A percentile compares a stretch with the other conserved stretches of the same genome.
Conservation (phyloP, 2,797 vertebrate species). For the Nyctalus aviator region DNA sequence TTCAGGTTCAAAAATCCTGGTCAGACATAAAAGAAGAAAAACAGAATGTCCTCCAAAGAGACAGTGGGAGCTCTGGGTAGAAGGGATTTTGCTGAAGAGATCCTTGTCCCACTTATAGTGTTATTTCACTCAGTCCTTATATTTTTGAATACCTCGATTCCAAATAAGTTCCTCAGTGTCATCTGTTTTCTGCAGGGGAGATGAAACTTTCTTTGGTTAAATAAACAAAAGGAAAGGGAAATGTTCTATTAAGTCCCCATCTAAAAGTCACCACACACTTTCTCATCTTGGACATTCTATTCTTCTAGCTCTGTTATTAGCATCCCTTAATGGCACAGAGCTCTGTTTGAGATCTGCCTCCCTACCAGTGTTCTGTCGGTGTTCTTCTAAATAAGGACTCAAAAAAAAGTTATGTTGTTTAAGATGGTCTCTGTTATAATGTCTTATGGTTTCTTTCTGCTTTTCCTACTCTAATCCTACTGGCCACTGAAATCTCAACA, state of each 20-base stretch:
- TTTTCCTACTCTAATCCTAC: background rate
- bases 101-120: slow-evolving; percentile 29
- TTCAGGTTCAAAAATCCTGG: slow-evolving; percentile 34
- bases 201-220: slow-evolving; percentile 47
- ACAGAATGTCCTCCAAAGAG: slow-evolving; percentile 49
- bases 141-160: slow-evolving; percentile 39
- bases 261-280: background rate
- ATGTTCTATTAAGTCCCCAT: background rate
- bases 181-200: slow-evolving; percentile 33
- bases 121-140: slow-evolving; percentile 47
- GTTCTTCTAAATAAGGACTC: background rate
- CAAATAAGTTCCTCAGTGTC: background rate
- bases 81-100: slow-evolving; percentile 55
- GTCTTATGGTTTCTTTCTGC: background rate
- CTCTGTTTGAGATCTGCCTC: background rate
- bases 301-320: background rate
- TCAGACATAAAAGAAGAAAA: slow-evolving; percentile 48
- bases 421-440: background rate
- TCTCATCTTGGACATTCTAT: background rate
- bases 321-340: background rate
- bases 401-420: background rate
- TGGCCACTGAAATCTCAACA: background rate
- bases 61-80: slow-evolving; percentile 11
- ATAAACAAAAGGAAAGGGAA: slow-evolving; percentile 44
- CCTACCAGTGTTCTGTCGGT: background rate